Base-by-base conservation (phyloP, 2,797 vertebrate genomes). In the Sebastes oblongus region DNA sequence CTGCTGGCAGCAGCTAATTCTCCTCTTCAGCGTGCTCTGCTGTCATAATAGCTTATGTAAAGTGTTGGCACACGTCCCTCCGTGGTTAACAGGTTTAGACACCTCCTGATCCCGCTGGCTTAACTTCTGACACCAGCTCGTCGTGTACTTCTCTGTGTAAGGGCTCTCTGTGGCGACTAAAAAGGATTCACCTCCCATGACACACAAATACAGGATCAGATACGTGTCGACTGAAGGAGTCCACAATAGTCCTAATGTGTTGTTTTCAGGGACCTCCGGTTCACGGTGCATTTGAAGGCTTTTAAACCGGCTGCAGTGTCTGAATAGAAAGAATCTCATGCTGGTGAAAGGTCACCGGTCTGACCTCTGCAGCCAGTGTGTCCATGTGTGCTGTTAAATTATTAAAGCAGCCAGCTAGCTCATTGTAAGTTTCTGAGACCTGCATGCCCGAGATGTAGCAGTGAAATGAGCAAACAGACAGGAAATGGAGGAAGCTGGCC, bases 21-120 rank as follows among this genome's bases (percentile, higher is more conserved):
- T 24, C 0, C 67, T 52, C 73, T 32, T 56, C 25, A 56, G 54
- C 74, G 0, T 32, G 60, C 74, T 58, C 30, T 59, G 55, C 82
- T 86, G 86, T 86, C 85, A 84, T 80, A 80, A 82, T 36, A 73
- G 81, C 86, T 91, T 89, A 87, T 83, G 87, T 88, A 84, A 89
- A 89, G 71, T 8, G 59, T 20, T 91, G 90, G 90, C 86, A 76
- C 1, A 4, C 58, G 18, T 81, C 84, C 86, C 67, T 73, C 84
- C 18, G 3, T 46, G 67, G 90, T 90, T 91, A 91, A 91, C 77
- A n/a, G 92, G 89, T 85, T 93, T 89, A 92, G 79, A 86, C 86
- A 87, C 90, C 86, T 91, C 78, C 81, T 91, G 80, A 92, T 87
- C 90, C 79, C 65, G 70, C 80, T 58, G 84, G 90, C 84, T 90